phyloP scores from a whole-genome alignment of 2,888 invertebrate species.

The Rhimphoctona megacephalus region DNA sequence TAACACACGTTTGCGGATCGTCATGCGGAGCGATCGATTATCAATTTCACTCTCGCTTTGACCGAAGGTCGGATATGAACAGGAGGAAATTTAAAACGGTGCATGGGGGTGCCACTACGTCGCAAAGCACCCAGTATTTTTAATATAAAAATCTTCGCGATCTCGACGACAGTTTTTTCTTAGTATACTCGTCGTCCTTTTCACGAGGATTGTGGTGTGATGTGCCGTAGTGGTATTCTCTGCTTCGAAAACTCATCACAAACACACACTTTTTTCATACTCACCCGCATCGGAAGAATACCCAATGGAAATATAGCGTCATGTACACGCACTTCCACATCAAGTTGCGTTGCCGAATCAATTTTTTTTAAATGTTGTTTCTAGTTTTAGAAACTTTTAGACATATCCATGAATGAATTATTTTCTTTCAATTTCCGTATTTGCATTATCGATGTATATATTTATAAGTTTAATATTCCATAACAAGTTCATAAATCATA shows the following conservation, averaged over 20 bases:
- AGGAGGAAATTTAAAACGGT: conserved; percentile 68
- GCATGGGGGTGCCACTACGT: conserved; percentile 77
- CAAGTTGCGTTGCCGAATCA: not conserved
- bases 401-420: not conserved
- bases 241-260: conserved; percentile 75
- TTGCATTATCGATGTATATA: not conserved
- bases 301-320: conserved; percentile 9
- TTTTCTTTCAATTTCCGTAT: not conserved
- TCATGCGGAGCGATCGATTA: conserved; percentile 9
- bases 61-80: conserved; percentile 1
- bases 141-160: conserved; percentile 58
- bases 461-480: not conserved
- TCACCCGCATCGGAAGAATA: conserved; percentile 3
- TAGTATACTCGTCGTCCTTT: conserved; percentile 34
- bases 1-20: conserved; percentile 8
- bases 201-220: conserved; percentile 77
- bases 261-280: conserved; percentile 8
- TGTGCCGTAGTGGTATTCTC: conserved; percentile 82
- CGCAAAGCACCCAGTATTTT: conserved; percentile 75
- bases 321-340: not conserved
- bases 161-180: conserved; percentile 46
- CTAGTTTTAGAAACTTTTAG: not conserved
- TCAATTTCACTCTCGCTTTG: conserved; percentile 16
- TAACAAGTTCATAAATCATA: not conserved
- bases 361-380: not conserved